Evolutionary conservation across 2,888 invertebrate species (phyloP).

Genomic region (Gastrophysa polygoni): DNA sequence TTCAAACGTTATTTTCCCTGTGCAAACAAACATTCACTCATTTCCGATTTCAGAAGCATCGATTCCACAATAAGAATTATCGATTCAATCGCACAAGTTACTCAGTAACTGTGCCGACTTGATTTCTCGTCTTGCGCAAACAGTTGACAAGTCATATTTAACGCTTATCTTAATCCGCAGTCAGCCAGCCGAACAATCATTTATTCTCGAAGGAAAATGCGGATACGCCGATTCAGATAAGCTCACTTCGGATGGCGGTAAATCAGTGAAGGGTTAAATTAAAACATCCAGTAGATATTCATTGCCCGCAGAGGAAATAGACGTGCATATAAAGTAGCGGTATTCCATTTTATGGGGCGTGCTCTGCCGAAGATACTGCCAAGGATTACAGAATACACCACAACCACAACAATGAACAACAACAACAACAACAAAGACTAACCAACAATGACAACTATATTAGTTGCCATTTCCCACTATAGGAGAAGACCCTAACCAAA

Average conservation of each 20-base stretch:
- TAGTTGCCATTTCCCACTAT: too few species aligned
- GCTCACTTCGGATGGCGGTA: slow-evolving; percentile 27
- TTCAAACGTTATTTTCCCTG: too few species aligned
- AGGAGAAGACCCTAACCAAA: too few species aligned
- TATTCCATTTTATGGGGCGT: neutral
- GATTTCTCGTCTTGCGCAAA: slow-evolving; percentile 24
- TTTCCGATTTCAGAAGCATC: neutral
- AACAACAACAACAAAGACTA: too few species aligned
- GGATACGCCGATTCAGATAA: slow-evolving; percentile 42
- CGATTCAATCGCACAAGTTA: neutral
- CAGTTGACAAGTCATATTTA: slow-evolving; percentile 47
- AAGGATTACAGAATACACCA: too few species aligned
- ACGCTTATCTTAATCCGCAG: slow-evolving; percentile 50
- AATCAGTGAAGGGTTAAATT: slow-evolving; percentile 32
- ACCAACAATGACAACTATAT: too few species aligned
- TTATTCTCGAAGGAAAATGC: slow-evolving; percentile 39
- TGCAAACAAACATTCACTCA: neutral
- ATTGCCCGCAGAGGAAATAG: neutral
- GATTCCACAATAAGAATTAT: neutral
- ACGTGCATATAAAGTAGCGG: slow-evolving; percentile 8
- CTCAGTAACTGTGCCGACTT: neutral
- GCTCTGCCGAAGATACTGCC: too few species aligned
- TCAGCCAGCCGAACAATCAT: slow-evolving; percentile 43
- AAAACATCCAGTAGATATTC: slow-evolving; percentile 32
- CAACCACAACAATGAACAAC: too few species aligned